phyloP scores from a whole-genome alignment of 2,888 invertebrate species.

The Meteorus cinctellus region DNA sequence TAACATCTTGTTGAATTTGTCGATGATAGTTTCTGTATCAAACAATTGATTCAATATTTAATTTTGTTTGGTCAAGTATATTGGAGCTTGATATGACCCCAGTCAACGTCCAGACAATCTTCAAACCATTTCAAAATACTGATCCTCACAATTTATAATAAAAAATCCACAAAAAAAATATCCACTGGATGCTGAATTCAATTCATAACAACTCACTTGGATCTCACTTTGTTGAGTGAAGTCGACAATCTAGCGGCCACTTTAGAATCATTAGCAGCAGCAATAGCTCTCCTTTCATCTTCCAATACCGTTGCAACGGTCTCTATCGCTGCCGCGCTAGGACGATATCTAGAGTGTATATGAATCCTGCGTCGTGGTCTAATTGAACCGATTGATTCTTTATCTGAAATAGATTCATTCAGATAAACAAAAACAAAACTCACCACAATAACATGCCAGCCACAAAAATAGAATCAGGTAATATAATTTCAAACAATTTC shows the following conservation, averaged over 20 bases:
- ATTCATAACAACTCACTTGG: slow-evolving; percentile 68
- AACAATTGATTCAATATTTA: no score
- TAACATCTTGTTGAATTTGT: no score
- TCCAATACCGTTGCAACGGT: background rate
- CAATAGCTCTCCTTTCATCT: slow-evolving; percentile 2
- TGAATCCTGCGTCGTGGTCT: slow-evolving; percentile 71
- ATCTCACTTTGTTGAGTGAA: slow-evolving; percentile 67
- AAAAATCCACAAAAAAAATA: background rate
- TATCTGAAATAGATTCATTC: slow-evolving; percentile 65
- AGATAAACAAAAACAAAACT: slow-evolving; percentile 24
- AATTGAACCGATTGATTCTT: slow-evolving; percentile 69
- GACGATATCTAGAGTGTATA: slow-evolving; percentile 60
- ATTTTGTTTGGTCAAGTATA: no score
- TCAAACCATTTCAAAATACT: no score
- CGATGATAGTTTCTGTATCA: no score
- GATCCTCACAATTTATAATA: no score
- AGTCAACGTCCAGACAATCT: no score
- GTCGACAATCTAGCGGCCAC: slow-evolving; percentile 51
- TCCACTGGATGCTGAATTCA: slow-evolving; percentile 1
- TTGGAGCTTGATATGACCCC: no score
- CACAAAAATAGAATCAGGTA: slow-evolving; percentile 17
- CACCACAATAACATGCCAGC: slow-evolving; percentile 16
- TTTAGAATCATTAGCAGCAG: background rate
- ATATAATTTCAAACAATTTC: background rate
- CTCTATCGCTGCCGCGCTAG: slow-evolving; percentile 57